A percentile compares a stretch with the other conserved stretches of the same genome.
phyloP scores from a whole-genome alignment of 1,140 invertebrate genomes.

The Oedothorax gibbosus region DNA sequence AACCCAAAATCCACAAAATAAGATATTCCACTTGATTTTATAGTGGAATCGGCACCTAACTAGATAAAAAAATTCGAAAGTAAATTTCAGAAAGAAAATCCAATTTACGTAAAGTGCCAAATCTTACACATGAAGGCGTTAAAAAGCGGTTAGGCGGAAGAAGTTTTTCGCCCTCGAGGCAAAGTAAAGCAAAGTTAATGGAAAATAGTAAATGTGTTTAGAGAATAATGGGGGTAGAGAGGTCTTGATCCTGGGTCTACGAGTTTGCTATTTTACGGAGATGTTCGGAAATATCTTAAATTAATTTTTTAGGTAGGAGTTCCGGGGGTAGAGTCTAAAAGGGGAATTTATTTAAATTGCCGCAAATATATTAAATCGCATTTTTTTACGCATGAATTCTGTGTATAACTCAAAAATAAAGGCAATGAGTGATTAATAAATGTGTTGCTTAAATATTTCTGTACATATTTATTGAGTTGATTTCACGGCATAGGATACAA shows the following conservation, averaged over 20 bases:
- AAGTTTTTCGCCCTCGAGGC: neutral
- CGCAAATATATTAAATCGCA: neutral
- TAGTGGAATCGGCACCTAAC: too few relatives aligned
- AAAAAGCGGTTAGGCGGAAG: neutral
- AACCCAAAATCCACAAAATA: too few relatives aligned
- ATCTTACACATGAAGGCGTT: slow-evolving; percentile 13
- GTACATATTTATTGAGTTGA: too few relatives aligned
- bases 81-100: slow-evolving; percentile 45
- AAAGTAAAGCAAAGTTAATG: slow-evolving; percentile 21
- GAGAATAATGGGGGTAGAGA: slow-evolving; percentile 17
- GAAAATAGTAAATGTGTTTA: slow-evolving; percentile 29
- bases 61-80: slow-evolving; percentile 7
- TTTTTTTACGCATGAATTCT: neutral
- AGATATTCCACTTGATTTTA: too few relatives aligned
- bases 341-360: neutral
- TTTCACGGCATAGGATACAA: too few relatives aligned
- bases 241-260: too few relatives aligned
- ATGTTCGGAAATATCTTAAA: slow-evolving; percentile 15
- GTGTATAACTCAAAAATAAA: too few relatives aligned
- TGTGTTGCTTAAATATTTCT: too few relatives aligned
- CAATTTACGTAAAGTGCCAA: slow-evolving; percentile 1
- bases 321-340: neutral
- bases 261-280: neutral
- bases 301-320: slow-evolving; percentile 5
- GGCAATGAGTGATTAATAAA: too few relatives aligned